Evolutionary conservation across 2,113 vertebrate genomes (phyloP).

Genomic region (Gracilinanus agilis): DNA sequence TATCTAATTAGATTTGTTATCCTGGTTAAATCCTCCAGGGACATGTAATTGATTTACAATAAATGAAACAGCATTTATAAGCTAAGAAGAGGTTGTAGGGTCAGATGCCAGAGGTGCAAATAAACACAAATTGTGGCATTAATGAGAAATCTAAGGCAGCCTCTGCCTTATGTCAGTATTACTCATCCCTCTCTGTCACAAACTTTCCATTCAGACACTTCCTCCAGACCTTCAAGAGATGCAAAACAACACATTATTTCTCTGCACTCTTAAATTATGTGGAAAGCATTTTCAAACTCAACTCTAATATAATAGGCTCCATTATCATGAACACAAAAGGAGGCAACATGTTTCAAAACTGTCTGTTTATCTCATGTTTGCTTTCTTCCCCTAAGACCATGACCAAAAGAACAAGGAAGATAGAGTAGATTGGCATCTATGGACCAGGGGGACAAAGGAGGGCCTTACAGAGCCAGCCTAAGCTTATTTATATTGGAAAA

Average conservation of each 20-base stretch:
- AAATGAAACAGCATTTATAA: slow-evolving; percentile 63
- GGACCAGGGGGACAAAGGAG: slow-evolving; percentile 55
- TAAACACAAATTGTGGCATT: neutral
- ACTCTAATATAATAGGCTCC: neutral
- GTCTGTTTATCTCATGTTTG: neutral
- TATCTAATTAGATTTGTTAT: slow-evolving; percentile 72
- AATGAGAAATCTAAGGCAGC: neutral
- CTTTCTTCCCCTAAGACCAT: neutral
- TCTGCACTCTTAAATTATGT: neutral
- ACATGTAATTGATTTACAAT: slow-evolving; percentile 67
- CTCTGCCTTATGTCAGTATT: neutral
- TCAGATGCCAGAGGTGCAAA: neutral
- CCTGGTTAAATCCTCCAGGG: slow-evolving; percentile 62
- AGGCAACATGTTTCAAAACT: slow-evolving; percentile 4
- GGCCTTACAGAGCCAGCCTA: slow-evolving; percentile 29
- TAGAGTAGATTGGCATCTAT: slow-evolving; percentile 17
- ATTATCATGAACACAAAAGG: slow-evolving; percentile 49
- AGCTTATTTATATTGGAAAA: slow-evolving; percentile 41
- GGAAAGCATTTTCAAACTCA: neutral
- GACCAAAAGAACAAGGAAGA: slow-evolving; percentile 14
- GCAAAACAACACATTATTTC: neutral
- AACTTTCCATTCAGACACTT: slow-evolving; percentile 22
- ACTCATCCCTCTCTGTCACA: slow-evolving; percentile 5
- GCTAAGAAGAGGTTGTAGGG: slow-evolving; percentile 19
- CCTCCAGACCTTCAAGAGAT: neutral